These are phyloP conservation scores for Spea multiplicata DNA, from an alignment of 2,113 vertebrate species.

Conservation along the genomic window DNA sequence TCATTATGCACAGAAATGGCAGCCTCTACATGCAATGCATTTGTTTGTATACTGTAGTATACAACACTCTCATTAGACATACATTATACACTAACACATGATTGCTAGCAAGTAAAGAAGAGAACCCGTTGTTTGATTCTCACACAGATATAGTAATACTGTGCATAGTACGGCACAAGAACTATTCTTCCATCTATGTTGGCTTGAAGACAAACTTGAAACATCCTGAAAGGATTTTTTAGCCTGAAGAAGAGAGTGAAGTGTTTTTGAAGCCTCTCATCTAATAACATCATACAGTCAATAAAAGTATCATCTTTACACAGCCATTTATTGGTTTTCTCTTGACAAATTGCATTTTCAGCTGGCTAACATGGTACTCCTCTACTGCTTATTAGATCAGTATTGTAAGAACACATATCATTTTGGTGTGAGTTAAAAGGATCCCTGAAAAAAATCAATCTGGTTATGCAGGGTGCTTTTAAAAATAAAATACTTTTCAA, in stretches of 20 bases:
- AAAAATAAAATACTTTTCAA: constrained; percentile 29
- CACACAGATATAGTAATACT: not conserved
- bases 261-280: constrained; percentile 45
- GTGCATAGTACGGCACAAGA: not conserved
- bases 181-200: not conserved
- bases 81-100: no score
- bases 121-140: no score
- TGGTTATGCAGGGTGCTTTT: constrained; percentile 33
- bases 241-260: constrained; percentile 28
- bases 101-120: no score
- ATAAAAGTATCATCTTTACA: constrained; percentile 49
- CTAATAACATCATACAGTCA: constrained; percentile 48
- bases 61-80: no score
- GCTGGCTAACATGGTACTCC: constrained; percentile 46
- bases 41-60: no score
- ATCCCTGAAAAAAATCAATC: constrained; percentile 42
- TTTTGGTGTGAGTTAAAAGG: constrained; percentile 45
- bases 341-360: constrained; percentile 48
- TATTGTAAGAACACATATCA: constrained; percentile 47
- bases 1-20: no score
- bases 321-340: constrained; percentile 48
- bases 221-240: constrained; percentile 12
- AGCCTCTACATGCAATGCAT: no score
- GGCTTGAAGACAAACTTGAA: not conserved
- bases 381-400: constrained; percentile 49